Evolutionary conservation across 2,113 vertebrate species (phyloP).

Genomic region (Sisor rabdophorus): DNA sequence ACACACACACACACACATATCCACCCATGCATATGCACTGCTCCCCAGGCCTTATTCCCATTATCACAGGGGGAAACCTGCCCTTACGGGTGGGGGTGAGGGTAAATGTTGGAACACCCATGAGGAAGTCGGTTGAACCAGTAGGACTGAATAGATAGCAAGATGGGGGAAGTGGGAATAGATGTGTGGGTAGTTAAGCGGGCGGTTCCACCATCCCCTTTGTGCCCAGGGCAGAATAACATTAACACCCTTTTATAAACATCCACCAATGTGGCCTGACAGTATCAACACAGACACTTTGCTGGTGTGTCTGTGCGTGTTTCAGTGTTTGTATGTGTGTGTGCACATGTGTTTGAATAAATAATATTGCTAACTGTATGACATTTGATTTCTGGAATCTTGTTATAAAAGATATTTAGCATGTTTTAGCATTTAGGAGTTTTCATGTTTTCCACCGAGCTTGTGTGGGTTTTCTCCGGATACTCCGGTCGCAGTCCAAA

Average conservation of each 20-base stretch:
- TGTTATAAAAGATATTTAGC: constrained; percentile 11
- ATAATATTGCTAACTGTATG: background rate
- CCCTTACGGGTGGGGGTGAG: background rate
- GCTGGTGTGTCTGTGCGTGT: constrained; percentile 27
- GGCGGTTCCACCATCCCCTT: constrained; percentile 8
- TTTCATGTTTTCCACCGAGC: constrained; percentile 35
- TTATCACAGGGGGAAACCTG: background rate
- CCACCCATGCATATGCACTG: constrained; percentile 15
- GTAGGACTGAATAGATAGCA: background rate
- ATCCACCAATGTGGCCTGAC: constrained; percentile 38
- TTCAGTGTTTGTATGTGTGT: background rate
- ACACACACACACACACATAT: too few relatives aligned
- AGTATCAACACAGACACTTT: constrained; percentile 31
- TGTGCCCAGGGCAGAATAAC: constrained; percentile 39
- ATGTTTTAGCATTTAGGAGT: constrained; percentile 21
- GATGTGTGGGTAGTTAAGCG: background rate
- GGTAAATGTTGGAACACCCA: constrained; percentile 12
- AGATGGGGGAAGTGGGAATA: background rate
- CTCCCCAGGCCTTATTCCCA: constrained; percentile 19
- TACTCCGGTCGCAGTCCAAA: too few relatives aligned
- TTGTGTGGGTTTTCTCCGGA: constrained; percentile 10
- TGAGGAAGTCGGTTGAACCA: constrained; percentile 17
- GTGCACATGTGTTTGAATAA: background rate
- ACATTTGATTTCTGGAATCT: background rate
- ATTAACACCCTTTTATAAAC: constrained; percentile 43